These are phyloP conservation scores for Acleris holmiana DNA, from an alignment of 2,888 invertebrate genomes.

Conservation along the genomic window DNA sequence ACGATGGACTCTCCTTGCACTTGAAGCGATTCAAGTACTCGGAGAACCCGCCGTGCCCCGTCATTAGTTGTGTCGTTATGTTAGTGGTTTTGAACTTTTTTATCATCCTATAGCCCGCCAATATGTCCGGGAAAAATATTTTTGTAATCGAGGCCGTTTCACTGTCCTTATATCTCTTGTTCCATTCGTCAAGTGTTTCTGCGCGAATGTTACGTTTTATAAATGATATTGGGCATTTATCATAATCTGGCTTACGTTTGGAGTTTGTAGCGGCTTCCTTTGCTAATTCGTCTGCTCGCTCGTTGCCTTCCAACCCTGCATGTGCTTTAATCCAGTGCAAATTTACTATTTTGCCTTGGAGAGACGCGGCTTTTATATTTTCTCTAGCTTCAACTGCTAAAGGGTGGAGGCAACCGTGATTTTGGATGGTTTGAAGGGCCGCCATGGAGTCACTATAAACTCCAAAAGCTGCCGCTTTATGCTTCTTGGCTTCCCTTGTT, in stretches of 20 bases:
- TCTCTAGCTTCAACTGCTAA: slow-evolving; percentile 1
- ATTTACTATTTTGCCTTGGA: too few species aligned
- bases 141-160: background rate
- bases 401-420: too few species aligned
- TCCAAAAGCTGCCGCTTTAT: too few species aligned
- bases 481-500: too few species aligned
- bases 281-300: background rate
- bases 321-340: slow-evolving; percentile 41
- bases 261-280: background rate
- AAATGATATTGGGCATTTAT: slow-evolving; percentile 5
- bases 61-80: background rate
- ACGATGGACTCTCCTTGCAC: slow-evolving; percentile 1
- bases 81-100: background rate
- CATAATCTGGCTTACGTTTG: slow-evolving; percentile 3
- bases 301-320: slow-evolving; percentile 7
- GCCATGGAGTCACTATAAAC: too few species aligned
- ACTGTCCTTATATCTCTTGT: background rate
- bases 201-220: background rate
- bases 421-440: too few species aligned
- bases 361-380: background rate
- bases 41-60: too few species aligned
- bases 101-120: background rate
- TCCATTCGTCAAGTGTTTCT: background rate
- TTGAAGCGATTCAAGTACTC: background rate
- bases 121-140: background rate